These are phyloP conservation scores for Hoplostethus mediterraneus DNA, from an alignment of 2,797 vertebrate genomes.

Conservation along the genomic window DNA sequence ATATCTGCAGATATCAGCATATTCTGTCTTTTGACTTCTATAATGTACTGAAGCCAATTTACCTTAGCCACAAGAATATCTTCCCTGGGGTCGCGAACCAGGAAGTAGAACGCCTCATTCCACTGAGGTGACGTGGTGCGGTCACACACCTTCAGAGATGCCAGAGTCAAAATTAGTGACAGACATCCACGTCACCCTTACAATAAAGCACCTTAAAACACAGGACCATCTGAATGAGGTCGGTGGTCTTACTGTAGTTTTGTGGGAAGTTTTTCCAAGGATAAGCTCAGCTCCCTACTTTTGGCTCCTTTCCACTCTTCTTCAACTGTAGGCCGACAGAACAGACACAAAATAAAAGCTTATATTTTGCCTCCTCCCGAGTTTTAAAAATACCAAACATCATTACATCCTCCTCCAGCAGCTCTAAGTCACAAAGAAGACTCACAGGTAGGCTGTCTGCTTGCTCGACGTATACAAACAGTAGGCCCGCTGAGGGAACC, in stretches of 20 bases:
- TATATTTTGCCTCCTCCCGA: neutral
- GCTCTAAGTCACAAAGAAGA: slow-evolving; percentile 19
- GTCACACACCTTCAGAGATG: slow-evolving; percentile 82
- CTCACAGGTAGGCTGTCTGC: slow-evolving; percentile 89
- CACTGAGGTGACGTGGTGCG: slow-evolving; percentile 87
- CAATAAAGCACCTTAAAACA: neutral
- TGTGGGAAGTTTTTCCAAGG: slow-evolving; percentile 81
- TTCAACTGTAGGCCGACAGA: slow-evolving; percentile 81
- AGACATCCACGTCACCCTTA: neutral
- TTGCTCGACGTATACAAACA: slow-evolving; percentile 90
- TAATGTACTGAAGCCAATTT: neutral
- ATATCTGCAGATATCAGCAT: neutral
- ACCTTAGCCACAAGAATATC: slow-evolving; percentile 91
- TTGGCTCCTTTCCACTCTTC: slow-evolving; percentile 91
- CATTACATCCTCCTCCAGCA: neutral
- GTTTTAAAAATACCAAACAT: neutral
- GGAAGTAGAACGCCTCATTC: slow-evolving; percentile 91
- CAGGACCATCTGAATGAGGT: neutral
- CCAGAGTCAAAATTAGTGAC: neutral
- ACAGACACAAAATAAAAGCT: neutral
- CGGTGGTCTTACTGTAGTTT: slow-evolving; percentile 87
- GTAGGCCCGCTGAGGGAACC: slow-evolving; percentile 85
- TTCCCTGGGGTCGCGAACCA: slow-evolving; percentile 85
- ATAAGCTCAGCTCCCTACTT: slow-evolving; percentile 85
- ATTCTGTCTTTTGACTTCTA: neutral